Percentiles rank a stretch among this genome's conserved stretches.
These are phyloP conservation scores for Eugnorisma glareosa DNA, from an alignment of 2,888 invertebrate genomes.

Conservation along the genomic window DNA sequence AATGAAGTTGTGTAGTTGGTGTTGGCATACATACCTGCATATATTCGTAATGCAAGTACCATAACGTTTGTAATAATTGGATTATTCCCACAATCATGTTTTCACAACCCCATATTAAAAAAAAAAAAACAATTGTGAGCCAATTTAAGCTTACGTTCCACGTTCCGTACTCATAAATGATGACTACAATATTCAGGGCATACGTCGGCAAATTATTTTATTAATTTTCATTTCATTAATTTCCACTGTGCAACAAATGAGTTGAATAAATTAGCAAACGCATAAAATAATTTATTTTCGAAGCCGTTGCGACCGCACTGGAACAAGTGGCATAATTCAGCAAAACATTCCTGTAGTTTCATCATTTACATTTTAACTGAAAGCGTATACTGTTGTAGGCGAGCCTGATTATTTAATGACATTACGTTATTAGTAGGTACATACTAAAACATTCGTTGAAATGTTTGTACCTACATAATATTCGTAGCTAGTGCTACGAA, in stretches of 20 bases:
- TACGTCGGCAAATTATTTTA: slow-evolving; percentile 57
- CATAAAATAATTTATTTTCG: slow-evolving; percentile 58
- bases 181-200: slow-evolving; percentile 42
- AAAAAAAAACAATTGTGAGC: slow-evolving; percentile 18
- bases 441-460: not conserved
- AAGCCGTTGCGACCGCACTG: slow-evolving; percentile 47
- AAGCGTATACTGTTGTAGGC: slow-evolving; percentile 8
- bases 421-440: not conserved
- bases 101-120: slow-evolving; percentile 22
- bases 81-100: not conserved
- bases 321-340: slow-evolving; percentile 30
- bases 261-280: slow-evolving; percentile 58
- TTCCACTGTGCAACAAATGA: slow-evolving; percentile 52
- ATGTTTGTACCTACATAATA: not conserved
- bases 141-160: slow-evolving; percentile 28
- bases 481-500: slow-evolving; percentile 7
- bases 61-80: not conserved
- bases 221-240: slow-evolving; percentile 59
- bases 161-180: slow-evolving; percentile 18
- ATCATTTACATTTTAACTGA: slow-evolving; percentile 34
- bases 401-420: slow-evolving; percentile 2
- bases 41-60: not conserved
- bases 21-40: not conserved
- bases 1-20: not conserved
- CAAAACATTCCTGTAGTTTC: slow-evolving; percentile 23